phyloP scores from a whole-genome alignment of 2,888 invertebrate genomes.

The Nephrotoma appendiculata region DNA sequence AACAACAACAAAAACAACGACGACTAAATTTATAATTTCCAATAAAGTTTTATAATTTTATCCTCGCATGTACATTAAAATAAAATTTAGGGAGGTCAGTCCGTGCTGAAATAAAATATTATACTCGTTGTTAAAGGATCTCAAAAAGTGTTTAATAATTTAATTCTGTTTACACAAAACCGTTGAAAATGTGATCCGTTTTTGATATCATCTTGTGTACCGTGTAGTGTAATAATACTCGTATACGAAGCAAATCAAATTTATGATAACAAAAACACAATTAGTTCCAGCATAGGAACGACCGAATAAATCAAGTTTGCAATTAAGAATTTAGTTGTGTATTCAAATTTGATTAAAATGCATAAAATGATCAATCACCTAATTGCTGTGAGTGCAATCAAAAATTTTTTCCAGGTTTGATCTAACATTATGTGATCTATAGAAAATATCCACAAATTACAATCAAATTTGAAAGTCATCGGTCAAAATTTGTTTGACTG shows the following conservation, averaged over 20 bases:
- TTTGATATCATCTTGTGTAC: background rate
- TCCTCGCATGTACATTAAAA: background rate
- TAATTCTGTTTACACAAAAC: background rate
- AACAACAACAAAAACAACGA: background rate
- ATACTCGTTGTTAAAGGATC: background rate
- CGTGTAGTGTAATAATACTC: background rate
- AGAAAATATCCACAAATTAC: background rate
- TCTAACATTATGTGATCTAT: background rate
- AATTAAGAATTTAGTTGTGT: background rate
- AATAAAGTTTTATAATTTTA: background rate
- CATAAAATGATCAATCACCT: background rate
- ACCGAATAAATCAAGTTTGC: background rate
- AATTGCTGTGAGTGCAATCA: background rate
- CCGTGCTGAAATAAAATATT: background rate
- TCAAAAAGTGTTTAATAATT: background rate
- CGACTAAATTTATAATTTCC: background rate
- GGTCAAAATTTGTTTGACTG: background rate
- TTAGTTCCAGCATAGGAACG: background rate
- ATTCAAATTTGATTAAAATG: background rate
- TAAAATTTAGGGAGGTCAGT: background rate
- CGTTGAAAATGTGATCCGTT: background rate
- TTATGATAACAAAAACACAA: background rate
- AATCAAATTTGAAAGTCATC: background rate
- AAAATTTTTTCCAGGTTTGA: background rate
- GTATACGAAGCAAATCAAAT: background rate